These are phyloP conservation scores for Leptinotarsa tumamoca DNA, from an alignment of 2,888 invertebrate species.

Conservation along the genomic window DNA sequence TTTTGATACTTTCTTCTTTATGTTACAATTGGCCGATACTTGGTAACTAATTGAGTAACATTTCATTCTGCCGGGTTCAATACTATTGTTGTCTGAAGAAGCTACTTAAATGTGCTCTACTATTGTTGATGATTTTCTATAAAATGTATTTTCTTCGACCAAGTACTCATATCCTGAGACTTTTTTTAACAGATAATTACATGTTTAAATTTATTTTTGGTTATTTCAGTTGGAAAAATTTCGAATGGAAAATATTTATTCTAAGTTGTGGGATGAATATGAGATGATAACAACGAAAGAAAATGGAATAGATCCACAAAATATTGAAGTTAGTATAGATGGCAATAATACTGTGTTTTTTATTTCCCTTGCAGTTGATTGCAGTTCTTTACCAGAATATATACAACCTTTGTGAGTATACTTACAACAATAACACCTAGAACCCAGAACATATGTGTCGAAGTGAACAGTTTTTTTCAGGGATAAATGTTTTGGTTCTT, in stretches of 20 bases:
- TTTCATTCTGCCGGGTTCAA: too few species aligned
- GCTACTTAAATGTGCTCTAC: too few species aligned
- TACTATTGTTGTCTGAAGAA: too few species aligned
- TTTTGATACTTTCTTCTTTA: too few species aligned
- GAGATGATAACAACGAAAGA: conserved; percentile 71
- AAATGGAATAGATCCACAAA: conserved; percentile 68
- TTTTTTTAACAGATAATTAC: too few species aligned
- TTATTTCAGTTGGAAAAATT: conserved; percentile 54
- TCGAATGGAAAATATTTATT: conserved; percentile 68
- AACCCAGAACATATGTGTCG: neutral
- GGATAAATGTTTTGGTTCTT: conserved; percentile 21
- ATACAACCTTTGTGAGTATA: conserved; percentile 55
- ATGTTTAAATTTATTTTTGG: neutral
- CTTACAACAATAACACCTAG: neutral
- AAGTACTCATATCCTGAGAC: too few species aligned
- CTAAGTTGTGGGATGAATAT: conserved; percentile 74
- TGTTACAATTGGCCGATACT: too few species aligned
- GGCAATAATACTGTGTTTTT: conserved; percentile 70
- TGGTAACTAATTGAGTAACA: too few species aligned
- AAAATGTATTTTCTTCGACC: too few species aligned
- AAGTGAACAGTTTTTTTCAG: conserved; percentile 31
- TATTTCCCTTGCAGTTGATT: conserved; percentile 75
- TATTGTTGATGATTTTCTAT: too few species aligned
- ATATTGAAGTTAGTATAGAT: conserved; percentile 76
- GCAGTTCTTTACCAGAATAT: conserved; percentile 72